Conservation (phyloP, 2,888 invertebrate genomes). For the Leptopilina drosophilae region DNA sequence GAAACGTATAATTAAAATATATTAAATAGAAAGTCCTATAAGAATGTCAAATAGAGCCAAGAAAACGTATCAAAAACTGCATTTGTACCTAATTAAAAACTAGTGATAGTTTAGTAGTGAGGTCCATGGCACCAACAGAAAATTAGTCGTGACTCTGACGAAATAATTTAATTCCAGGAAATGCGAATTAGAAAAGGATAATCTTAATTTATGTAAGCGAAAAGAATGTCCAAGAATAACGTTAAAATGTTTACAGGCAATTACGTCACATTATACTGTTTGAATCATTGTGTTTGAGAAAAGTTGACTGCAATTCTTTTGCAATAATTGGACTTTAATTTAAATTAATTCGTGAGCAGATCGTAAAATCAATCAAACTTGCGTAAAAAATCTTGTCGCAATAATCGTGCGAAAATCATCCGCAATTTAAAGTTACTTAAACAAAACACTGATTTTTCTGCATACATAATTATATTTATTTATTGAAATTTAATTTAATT, state of each 20-base stretch:
- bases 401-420: neutral
- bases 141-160: neutral
- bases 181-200: neutral
- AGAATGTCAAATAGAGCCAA: too few species aligned
- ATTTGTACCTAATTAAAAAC: too few species aligned
- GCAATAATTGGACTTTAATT: slow-evolving; percentile 15
- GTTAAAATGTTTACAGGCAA: neutral
- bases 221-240: neutral
- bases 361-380: slow-evolving; percentile 21
- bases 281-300: slow-evolving; percentile 19
- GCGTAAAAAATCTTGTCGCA: neutral
- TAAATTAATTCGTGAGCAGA: neutral
- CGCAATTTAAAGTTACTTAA: neutral
- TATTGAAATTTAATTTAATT: neutral
- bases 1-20: too few species aligned
- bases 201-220: neutral
- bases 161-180: slow-evolving; percentile 7
- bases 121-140: too few species aligned
- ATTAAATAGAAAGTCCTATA: too few species aligned
- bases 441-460: neutral
- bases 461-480: neutral
- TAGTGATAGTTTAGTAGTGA: too few species aligned
- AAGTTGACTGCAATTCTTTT: neutral
- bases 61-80: too few species aligned
- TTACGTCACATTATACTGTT: neutral